A percentile compares a stretch with the other conserved stretches of the same genome.
Evolutionary conservation across 2,113 vertebrate species (phyloP).

Genomic region (Pipa parva): DNA sequence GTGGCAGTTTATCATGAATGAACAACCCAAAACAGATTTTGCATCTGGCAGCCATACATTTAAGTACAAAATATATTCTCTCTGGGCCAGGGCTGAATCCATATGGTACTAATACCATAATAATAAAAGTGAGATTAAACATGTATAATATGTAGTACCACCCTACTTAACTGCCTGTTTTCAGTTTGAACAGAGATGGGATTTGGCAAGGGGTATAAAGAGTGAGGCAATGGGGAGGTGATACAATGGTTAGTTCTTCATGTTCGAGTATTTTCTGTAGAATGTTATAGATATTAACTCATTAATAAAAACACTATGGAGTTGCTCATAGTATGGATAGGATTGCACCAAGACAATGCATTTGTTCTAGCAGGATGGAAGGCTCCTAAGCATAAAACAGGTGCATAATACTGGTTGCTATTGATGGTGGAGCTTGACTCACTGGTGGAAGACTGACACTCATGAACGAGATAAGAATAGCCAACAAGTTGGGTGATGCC

Average conservation of each 20-base stretch:
- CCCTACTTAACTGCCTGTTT: conserved; percentile 30
- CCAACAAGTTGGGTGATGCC: too few relatives aligned
- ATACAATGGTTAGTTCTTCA: conserved; percentile 17
- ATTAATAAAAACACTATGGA: conserved; percentile 2
- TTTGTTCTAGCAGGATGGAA: too few relatives aligned
- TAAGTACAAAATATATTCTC: conserved; percentile 21
- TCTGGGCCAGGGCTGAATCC: conserved; percentile 25
- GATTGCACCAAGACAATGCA: too few relatives aligned
- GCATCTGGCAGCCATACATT: conserved; percentile 37
- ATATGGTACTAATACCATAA: conserved; percentile 37
- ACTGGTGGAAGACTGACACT: too few relatives aligned
- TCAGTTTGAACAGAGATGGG: conserved; percentile 18
- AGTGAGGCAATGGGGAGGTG: not conserved
- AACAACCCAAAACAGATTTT: conserved; percentile 22
- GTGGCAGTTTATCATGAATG: conserved; percentile 29
- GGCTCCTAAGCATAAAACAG: too few relatives aligned
- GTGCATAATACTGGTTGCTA: too few relatives aligned
- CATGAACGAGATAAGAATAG: too few relatives aligned
- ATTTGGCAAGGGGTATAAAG: conserved; percentile 15
- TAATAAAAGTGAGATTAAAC: conserved; percentile 39
- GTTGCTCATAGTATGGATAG: not conserved
- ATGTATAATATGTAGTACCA: conserved; percentile 30
- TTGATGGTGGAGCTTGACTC: too few relatives aligned
- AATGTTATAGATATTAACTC: conserved; percentile 17
- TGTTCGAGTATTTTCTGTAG: conserved; percentile 25